Base-by-base conservation (phyloP, 2,888 invertebrate species). In the Cinara cedri region DNA sequence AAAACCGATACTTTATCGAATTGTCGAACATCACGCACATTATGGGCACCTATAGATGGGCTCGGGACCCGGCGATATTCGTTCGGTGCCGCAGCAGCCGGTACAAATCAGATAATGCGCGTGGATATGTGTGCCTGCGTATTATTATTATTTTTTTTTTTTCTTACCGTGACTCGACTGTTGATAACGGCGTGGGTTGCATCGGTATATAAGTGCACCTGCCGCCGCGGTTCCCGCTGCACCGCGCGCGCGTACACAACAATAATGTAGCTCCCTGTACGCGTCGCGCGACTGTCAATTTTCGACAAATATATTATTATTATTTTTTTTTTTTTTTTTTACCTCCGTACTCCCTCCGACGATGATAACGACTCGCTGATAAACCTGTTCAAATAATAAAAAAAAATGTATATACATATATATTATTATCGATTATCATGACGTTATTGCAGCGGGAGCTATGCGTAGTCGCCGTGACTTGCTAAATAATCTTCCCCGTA, bases 301-400 rank as follows among this genome's bases (percentile, higher is more conserved):
- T 63, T 63, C 16, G n/a, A 63, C 51, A 42, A 63, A 62, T 42
- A 42, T 54, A 51, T 74, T 74, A 34, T 34, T 34, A 34, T 34
- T 34, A 34, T 34, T 34, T 4, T 34, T 34, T 34, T n/a, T n/a
- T n/a, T n/a, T n/a, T n/a, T n/a, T n/a, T n/a, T n/a, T n/a, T n/a
- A n/a, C n/a, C n/a, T n/a, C 3, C 3, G 34, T 51, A 51, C 51
- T 72, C 44, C 62, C 49, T 19, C 11, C 34, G 68, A 26, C 19
- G 49, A n/a, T 14, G 63, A 74, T 74, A 74, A 62, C 49, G 62
- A 34, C 19, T 72, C 19, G 14, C 49, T 34, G 72, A 74, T 63
- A 74, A 26, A 74, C 62, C 42, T 49, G 74, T 63, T 63, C 74
- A n/a, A 62, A 72, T 72, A 72, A n/a, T n/a, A n/a, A n/a, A n/a